These are phyloP conservation scores for Drosophila dunni DNA, from an alignment of 1,140 invertebrate species.

Conservation along the genomic window DNA sequence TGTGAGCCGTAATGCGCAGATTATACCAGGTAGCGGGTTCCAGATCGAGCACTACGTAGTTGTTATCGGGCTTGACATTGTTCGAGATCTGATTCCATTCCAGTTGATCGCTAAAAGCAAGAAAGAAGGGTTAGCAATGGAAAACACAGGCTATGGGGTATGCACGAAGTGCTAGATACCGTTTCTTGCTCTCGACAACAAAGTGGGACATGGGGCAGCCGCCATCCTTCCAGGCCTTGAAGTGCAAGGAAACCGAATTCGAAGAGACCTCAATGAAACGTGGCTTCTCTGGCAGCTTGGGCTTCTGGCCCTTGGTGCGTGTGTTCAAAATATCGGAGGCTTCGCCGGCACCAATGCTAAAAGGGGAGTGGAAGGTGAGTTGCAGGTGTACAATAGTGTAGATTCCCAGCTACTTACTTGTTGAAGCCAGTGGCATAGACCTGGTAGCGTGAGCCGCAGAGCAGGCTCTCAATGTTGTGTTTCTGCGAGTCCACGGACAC, in stretches of 20 bases:
- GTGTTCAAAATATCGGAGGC: constrained; percentile 94
- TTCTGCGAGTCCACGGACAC: constrained; percentile 90
- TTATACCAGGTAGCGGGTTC: constrained; percentile 97
- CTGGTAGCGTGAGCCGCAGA: constrained; percentile 96
- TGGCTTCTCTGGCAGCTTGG: constrained; percentile 94
- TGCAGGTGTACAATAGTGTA: background rate
- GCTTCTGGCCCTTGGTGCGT: constrained; percentile 94
- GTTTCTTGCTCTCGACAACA: constrained; percentile 97
- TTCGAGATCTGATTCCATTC: constrained; percentile 98
- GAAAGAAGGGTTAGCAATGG: background rate
- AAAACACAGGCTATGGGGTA: background rate
- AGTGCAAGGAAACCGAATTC: constrained; percentile 95
- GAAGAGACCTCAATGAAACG: constrained; percentile 96
- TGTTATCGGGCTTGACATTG: constrained; percentile 95
- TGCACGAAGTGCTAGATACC: constrained; percentile 86
- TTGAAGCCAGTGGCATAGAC: constrained; percentile 96
- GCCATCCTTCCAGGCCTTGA: constrained; percentile 96
- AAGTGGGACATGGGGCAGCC: constrained; percentile 98
- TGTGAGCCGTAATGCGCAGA: constrained; percentile 95
- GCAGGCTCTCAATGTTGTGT: constrained; percentile 93
- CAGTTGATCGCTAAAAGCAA: constrained; percentile 87
- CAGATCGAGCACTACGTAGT: constrained; percentile 95
- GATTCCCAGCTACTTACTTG: constrained; percentile 86
- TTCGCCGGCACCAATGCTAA: constrained; percentile 94
- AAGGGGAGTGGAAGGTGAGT: no score